phyloP scores from a whole-genome alignment of 2,888 invertebrate species.

The Morinoia aosen region DNA sequence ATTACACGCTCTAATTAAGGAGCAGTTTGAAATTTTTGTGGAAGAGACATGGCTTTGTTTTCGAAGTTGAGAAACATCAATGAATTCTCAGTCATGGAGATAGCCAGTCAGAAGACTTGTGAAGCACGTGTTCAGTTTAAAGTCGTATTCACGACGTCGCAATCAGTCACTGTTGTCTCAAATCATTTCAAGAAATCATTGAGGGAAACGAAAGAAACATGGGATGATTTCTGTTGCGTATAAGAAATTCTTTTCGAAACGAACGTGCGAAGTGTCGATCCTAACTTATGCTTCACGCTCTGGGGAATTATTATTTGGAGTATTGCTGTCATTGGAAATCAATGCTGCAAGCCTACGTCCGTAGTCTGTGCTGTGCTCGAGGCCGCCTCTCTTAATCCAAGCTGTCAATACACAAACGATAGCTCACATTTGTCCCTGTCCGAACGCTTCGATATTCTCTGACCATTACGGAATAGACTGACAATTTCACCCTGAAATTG shows the following conservation, averaged over 20 bases:
- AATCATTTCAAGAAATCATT: too few species aligned
- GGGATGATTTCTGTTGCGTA: not conserved
- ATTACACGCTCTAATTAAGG: not conserved
- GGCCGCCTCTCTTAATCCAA: not conserved
- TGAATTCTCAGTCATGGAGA: slow-evolving; percentile 10
- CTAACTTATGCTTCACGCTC: not conserved
- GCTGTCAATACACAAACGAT: not conserved
- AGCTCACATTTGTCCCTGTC: not conserved
- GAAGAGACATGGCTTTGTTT: not conserved
- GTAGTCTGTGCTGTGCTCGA: not conserved
- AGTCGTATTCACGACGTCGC: too few species aligned
- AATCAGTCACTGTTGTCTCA: too few species aligned
- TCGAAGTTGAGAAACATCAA: not conserved
- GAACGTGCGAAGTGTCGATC: not conserved
- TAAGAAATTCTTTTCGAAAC: not conserved
- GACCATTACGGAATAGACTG: not conserved
- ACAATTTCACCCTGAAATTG: not conserved
- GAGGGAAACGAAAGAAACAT: not conserved
- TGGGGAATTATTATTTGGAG: not conserved
- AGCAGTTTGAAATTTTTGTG: not conserved
- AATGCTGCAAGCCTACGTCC: not conserved
- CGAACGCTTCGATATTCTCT: not conserved
- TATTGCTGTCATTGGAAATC: not conserved
- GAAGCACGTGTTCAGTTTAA: too few species aligned
- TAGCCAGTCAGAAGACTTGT: too few species aligned